Evolutionary conservation across 2,888 invertebrate species (phyloP).

Genomic region (Pammene fasciana): DNA sequence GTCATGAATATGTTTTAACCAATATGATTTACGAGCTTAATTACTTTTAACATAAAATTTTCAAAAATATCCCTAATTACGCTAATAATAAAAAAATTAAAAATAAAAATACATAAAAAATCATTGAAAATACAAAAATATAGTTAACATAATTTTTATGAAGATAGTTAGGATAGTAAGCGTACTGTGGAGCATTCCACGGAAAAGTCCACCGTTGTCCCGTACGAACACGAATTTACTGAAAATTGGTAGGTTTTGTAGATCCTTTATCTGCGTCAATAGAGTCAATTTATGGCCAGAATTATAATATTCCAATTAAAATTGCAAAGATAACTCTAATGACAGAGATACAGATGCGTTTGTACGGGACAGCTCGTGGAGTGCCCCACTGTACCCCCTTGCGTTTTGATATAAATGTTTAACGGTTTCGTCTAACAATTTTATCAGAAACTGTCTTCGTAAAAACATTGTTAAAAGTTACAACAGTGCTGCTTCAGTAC

Average conservation of each 20-base stretch:
- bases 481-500: slow-evolving; percentile 52
- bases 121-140: slow-evolving; percentile 70
- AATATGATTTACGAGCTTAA: slow-evolving; percentile 28
- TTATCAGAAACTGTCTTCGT: slow-evolving; percentile 38
- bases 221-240: no score
- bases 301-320: no score
- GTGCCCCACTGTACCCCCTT: not conserved
- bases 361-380: no score
- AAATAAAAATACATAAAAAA: slow-evolving; percentile 59
- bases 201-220: no score
- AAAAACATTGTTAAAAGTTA: slow-evolving; percentile 42
- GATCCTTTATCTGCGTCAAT: no score
- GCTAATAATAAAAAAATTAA: slow-evolving; percentile 59
- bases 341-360: no score
- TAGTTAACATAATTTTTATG: slow-evolving; percentile 57
- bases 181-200: no score
- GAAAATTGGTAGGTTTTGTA: no score
- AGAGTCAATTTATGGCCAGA: no score
- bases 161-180: no score
- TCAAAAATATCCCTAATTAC: slow-evolving; percentile 29
- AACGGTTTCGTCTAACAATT: slow-evolving; percentile 10
- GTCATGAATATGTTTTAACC: slow-evolving; percentile 56
- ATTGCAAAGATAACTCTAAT: no score
- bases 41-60: slow-evolving; percentile 32
- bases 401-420: slow-evolving; percentile 13